Base-by-base conservation (phyloP, 2,113 vertebrate genomes). In the Pterocles orientalis region DNA sequence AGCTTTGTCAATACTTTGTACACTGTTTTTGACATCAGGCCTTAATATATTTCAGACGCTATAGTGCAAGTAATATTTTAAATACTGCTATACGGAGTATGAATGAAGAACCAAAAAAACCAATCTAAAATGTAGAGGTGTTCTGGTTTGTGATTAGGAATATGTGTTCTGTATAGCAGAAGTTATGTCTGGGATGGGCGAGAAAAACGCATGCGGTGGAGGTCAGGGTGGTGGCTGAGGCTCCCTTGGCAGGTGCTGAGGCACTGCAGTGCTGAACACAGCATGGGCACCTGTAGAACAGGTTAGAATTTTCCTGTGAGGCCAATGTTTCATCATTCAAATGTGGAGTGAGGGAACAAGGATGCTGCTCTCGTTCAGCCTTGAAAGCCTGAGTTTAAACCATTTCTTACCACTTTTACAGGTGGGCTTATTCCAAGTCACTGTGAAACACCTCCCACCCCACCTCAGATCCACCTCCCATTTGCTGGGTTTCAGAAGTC, bases 321-420 rank as follows among this genome's bases (percentile, higher is more conserved):
- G 53, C 25, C 19, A 21, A 12, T 11, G 12, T 41, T 60, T 56
- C 20, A 28, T 41, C 60, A 41, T 33, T 21, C 41, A 60, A 73
- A 62, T 0, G 1, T 1, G 5, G n/a, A 39, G 8, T 18, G 31
- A 70, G 16, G 23, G n/a, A 75, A 45, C 20, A 23, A n/a, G 8
- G 34, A 15, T 0, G 2, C 21, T 43, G 39, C 10, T 53, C 21
- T n/a, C 0, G 0, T 34, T 64, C 45, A 71, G 18, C 48, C n/a
- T 29, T 23, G 48, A 77, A 58, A 73, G 25, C 17, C 29, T 25
- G 33, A 86, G 11, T 39, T 81, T 24, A 19, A 72, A 20, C 15
- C 1, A 16, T 33, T 73, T 82, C 60, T 75, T 41, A 66, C 6
- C 5, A 19, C 33, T 53, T 61, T 68, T 62, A 21, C 64, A 70